These are phyloP conservation scores for Noctua fimbriata DNA, from an alignment of 2,888 invertebrate genomes.

Conservation along the genomic window DNA sequence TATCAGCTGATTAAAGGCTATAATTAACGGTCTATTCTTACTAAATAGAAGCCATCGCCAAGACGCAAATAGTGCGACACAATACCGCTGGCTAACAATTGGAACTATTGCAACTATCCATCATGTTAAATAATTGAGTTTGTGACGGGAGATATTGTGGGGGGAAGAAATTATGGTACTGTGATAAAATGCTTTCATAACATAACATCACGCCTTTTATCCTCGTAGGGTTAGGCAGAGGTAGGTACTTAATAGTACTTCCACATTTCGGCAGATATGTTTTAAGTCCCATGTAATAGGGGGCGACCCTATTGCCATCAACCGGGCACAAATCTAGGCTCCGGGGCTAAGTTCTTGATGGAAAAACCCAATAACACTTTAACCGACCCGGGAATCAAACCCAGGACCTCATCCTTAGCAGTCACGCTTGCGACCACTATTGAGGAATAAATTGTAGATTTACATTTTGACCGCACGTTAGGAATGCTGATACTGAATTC, in stretches of 20 bases:
- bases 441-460: neutral
- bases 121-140: conserved; percentile 47
- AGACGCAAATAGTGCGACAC: conserved; percentile 40
- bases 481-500: neutral
- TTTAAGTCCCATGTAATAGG: neutral
- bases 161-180: neutral
- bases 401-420: too few species aligned
- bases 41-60: conserved; percentile 24
- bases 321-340: neutral
- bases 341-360: neutral
- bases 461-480: neutral
- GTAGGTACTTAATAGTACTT: neutral
- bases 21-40: conserved; percentile 56
- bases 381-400: neutral
- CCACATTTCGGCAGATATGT: neutral
- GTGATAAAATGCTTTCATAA: conserved; percentile 2
- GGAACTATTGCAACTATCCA: conserved; percentile 39
- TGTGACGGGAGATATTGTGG: conserved; percentile 22
- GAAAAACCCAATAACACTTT: neutral
- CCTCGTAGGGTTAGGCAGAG: neutral
- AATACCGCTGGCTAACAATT: conserved; percentile 37
- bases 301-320: neutral
- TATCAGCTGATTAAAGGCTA: conserved; percentile 58
- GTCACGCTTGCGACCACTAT: neutral
- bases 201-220: neutral